Conservation (phyloP, 2,113 vertebrate genomes). For the Leucopsar rothschildi region DNA sequence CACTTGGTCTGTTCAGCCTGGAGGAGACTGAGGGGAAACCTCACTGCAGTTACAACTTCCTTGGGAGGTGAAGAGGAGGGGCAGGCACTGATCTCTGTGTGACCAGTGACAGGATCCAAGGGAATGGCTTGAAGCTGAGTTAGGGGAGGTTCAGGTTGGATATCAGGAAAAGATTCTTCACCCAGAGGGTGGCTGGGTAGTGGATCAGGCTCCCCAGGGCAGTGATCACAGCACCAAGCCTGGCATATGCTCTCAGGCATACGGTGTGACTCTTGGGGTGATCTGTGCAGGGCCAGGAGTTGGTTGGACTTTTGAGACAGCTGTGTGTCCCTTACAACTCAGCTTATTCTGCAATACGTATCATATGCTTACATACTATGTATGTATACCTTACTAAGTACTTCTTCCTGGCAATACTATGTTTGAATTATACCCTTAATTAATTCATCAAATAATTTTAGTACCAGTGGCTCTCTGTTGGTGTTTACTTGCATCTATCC, state of each 20-base stretch:
- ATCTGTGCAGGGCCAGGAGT: no score
- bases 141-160: background rate
- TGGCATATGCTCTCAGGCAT: background rate
- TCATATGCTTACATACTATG: background rate
- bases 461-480: background rate
- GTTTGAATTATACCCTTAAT: background rate
- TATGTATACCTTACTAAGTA: background rate
- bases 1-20: background rate
- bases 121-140: background rate
- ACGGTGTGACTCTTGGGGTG: background rate
- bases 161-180: background rate
- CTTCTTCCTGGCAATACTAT: background rate
- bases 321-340: background rate
- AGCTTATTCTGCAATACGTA: background rate
- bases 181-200: accelerated
- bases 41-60: background rate
- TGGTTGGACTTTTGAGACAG: background rate
- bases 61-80: accelerated
- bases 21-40: background rate
- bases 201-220: background rate
- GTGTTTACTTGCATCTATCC: background rate
- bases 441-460: background rate
- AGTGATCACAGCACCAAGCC: background rate
- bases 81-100: background rate
- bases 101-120: background rate